These are phyloP conservation scores for Acheta domesticus DNA, from an alignment of 2,888 invertebrate species.

Conservation along the genomic window DNA sequence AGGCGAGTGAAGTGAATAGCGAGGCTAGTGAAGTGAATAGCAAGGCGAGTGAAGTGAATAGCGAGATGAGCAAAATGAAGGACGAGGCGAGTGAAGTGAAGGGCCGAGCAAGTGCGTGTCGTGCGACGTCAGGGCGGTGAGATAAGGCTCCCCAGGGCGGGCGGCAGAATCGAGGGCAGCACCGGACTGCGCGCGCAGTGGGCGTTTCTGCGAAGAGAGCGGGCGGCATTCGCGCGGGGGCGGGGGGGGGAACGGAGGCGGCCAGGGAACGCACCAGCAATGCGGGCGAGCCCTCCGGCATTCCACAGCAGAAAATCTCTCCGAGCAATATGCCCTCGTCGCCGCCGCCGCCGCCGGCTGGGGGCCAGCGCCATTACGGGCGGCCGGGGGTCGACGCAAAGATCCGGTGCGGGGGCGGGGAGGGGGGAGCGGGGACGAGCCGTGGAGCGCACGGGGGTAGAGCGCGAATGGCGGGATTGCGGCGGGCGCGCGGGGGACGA, in stretches of 20 bases:
- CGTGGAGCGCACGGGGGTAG: not conserved
- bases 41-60: too few relatives aligned
- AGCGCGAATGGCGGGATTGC: not conserved
- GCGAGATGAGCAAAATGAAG: too few relatives aligned
- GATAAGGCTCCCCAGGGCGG: too few relatives aligned
- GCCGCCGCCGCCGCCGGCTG: not conserved
- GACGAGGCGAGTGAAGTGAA: too few relatives aligned
- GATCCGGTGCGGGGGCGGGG: not conserved
- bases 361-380: too few relatives aligned
- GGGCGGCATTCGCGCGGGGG: not conserved
- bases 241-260: not conserved
- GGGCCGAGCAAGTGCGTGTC: too few relatives aligned
- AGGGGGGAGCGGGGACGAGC: not conserved
- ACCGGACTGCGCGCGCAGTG: too few relatives aligned
- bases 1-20: too few relatives aligned
- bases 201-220: too few relatives aligned
- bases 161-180: too few relatives aligned
- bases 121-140: too few relatives aligned
- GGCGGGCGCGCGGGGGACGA: not conserved
- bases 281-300: not conserved
- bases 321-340: not conserved
- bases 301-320: constrained; percentile 18
- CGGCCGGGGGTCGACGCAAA: constrained; percentile 7
- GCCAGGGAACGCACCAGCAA: not conserved
- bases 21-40: too few relatives aligned